phyloP scores from a whole-genome alignment of 1,140 invertebrate genomes.

The Copidosoma floridanum region DNA sequence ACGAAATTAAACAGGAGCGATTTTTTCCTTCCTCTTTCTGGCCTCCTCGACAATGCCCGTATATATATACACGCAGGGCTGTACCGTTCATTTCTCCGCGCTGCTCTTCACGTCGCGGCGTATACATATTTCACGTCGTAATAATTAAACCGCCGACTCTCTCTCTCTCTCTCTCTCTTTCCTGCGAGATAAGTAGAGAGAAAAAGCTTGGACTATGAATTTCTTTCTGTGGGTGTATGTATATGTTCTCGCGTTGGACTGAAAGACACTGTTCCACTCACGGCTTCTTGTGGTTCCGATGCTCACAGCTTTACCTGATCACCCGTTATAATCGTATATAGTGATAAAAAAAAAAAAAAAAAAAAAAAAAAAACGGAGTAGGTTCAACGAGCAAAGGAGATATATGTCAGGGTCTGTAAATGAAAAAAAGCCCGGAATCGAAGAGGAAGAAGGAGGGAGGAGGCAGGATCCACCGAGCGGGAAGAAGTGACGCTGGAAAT shows the following conservation, averaged over 20 bases:
- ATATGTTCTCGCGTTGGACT: slow-evolving; percentile 29
- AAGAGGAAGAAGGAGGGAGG: neutral
- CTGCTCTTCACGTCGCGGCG: slow-evolving; percentile 34
- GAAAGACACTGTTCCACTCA: slow-evolving; percentile 26
- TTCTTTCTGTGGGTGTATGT: slow-evolving; percentile 41
- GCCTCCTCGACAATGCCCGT: slow-evolving; percentile 43
- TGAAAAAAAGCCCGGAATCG: too few species aligned
- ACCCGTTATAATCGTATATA: too few species aligned
- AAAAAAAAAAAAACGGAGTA: too few species aligned
- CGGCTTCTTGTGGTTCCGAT: too few species aligned
- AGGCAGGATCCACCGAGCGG: slow-evolving; percentile 1
- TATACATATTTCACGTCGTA: slow-evolving; percentile 51
- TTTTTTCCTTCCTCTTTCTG: slow-evolving; percentile 32
- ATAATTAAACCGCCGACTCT: slow-evolving; percentile 51
- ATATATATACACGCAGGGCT: too few species aligned
- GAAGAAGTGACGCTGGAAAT: neutral
- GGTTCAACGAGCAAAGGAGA: too few species aligned
- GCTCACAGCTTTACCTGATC: too few species aligned
- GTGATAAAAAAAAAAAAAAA: too few species aligned
- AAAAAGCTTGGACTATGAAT: slow-evolving; percentile 47
- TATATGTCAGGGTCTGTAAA: too few species aligned
- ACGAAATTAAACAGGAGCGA: slow-evolving; percentile 48
- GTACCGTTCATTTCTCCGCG: too few species aligned
- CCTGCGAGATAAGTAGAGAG: too few species aligned
- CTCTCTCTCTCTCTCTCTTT: too few species aligned